Evolutionary conservation across 2,113 vertebrate species (phyloP), one percentile per base, ranked within the genome.

Genomic region (Agelaius tricolor): DNA sequence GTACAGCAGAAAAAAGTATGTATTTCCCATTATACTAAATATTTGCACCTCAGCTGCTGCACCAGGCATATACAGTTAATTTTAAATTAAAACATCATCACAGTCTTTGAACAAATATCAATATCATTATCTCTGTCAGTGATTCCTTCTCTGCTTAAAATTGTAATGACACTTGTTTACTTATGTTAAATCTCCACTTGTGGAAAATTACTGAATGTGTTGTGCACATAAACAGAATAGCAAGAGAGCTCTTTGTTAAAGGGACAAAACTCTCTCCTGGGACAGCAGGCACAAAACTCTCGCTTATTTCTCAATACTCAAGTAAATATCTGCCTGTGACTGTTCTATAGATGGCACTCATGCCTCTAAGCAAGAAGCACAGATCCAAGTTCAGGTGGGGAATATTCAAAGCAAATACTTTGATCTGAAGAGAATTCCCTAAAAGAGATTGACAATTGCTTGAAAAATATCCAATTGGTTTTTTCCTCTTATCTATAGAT

Each of bases 311-410:
- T 83, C 49, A 35, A 49, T 49, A 39, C 43, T 58, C 62, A 66
- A 91, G 67, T 71, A 90, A 73, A 90, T 58, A 67, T 28, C 57
- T 54, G 43, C 66, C 94, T 94, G 94, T 79, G 24, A 71, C 49
- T 95, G 52, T 91, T 96, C 97, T 63, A 95, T 94, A 98, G 98
- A 94, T 96, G 97, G 97, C 95, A 95, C 96, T 97, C 97, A 84
- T 19, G 91, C 72, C 96, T 97, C 89, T 96, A 73, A 72, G 84
- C 95, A 93, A 21, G 37, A 89, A 66, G 33, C 80, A 86, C n/a
- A 72, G 73, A 88, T 67, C 44, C 57, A 83, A 91, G n/a, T 91
- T 79, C 26, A 6, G 67, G 72, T 85, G 65, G 86, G 20, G 39
- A 78, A 74, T 52, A 59, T 55, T 82, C 51, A 65, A 63, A 58